These are phyloP conservation scores for Meghimatium bilineatum DNA, from an alignment of 2,888 invertebrate genomes.

Conservation along the genomic window DNA sequence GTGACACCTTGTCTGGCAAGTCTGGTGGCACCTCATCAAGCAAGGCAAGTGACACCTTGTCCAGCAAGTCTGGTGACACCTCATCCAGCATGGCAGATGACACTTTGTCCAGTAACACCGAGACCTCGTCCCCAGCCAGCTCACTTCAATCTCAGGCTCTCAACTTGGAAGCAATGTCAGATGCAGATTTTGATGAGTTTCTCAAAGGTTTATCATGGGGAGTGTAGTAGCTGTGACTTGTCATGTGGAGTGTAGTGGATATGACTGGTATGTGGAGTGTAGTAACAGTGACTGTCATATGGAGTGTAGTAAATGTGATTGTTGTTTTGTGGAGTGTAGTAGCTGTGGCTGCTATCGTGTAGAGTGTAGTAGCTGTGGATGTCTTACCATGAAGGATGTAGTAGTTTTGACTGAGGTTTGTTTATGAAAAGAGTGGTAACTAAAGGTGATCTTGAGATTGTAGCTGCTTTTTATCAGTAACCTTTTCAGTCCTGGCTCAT, in stretches of 20 bases:
- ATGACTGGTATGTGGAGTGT: neutral
- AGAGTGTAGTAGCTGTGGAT: too few species aligned
- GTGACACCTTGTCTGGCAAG: slow-evolving; percentile 1
- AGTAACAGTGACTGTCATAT: neutral
- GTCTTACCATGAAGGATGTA: slow-evolving; percentile 12
- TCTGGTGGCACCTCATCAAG: neutral
- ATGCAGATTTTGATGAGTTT: slow-evolving; percentile 68
- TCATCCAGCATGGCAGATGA: slow-evolving; percentile 14
- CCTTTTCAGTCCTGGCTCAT: too few species aligned
- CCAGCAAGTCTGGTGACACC: neutral
- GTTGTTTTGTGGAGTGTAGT: too few species aligned
- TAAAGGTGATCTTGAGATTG: too few species aligned
- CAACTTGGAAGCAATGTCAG: slow-evolving; percentile 59
- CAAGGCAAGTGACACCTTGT: neutral
- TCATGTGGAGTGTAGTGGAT: neutral
- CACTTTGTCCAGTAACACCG: neutral
- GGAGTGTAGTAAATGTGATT: too few species aligned
- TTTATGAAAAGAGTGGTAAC: too few species aligned
- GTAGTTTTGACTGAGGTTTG: too few species aligned
- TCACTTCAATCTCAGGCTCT: slow-evolving; percentile 43
- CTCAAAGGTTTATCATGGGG: slow-evolving; percentile 62
- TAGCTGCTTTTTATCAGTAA: too few species aligned
- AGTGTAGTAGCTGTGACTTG: neutral
- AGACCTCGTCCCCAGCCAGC: neutral
- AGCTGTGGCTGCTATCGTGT: too few species aligned